phyloP scores from a whole-genome alignment of 2,888 invertebrate species.

The Drosophila antonietae region DNA sequence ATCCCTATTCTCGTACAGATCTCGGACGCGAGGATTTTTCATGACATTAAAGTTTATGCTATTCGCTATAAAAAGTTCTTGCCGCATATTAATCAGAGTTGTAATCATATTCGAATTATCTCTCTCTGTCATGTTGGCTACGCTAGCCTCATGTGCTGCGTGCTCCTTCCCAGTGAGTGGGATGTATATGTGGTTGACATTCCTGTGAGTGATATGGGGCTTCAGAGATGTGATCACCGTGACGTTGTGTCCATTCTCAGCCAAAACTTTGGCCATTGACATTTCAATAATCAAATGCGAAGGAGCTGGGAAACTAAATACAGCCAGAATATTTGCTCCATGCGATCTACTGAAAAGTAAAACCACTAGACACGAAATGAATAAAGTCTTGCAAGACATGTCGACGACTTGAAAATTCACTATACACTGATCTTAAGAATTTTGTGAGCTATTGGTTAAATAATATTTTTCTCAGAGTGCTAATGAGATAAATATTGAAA shows the following conservation, averaged over 20 bases:
- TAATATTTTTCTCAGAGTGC: neutral
- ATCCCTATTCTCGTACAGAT: conserved; percentile 70
- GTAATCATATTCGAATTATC: conserved; percentile 49
- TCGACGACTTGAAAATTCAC: neutral
- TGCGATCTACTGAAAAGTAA: conserved; percentile 21
- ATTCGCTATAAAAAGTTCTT: conserved; percentile 23
- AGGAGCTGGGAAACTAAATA: conserved; percentile 76
- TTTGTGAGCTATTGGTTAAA: neutral
- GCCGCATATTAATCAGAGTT: conserved; percentile 17
- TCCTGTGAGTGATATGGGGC: conserved; percentile 63
- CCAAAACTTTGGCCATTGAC: conserved; percentile 73
- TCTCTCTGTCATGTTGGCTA: conserved; percentile 42
- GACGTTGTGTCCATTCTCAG: conserved; percentile 82
- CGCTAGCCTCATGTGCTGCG: conserved; percentile 9
- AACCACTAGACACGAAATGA: neutral
- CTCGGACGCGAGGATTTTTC: conserved; percentile 59
- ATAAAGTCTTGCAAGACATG: conserved; percentile 5
- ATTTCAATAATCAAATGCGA: conserved; percentile 82
- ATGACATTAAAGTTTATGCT: conserved; percentile 37
- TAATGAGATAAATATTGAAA: neutral
- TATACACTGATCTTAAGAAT: conserved; percentile 1
- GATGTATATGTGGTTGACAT: conserved; percentile 64
- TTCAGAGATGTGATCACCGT: conserved; percentile 76
- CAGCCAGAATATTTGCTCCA: conserved; percentile 75
- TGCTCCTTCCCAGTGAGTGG: conserved; percentile 50